These are phyloP conservation scores for Drosophila albomicans DNA, from an alignment of 1,140 invertebrate genomes.

Conservation along the genomic window DNA sequence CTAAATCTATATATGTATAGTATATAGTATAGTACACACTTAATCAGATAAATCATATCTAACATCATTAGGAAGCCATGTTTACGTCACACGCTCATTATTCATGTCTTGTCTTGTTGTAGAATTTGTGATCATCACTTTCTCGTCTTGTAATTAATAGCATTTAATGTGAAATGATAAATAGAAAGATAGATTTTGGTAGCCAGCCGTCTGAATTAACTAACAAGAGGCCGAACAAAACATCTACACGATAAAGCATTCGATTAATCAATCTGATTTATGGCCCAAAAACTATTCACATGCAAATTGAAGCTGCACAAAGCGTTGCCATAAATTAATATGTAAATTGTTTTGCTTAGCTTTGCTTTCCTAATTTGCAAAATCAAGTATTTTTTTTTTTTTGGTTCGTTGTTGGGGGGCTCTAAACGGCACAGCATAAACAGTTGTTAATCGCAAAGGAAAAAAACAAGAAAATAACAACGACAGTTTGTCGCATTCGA, in stretches of 20 bases:
- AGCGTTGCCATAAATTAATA: conserved; percentile 40
- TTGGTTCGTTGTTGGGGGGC: background rate
- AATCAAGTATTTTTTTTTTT: conserved; percentile 22
- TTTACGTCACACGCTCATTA: background rate
- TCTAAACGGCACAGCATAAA: conserved; percentile 22
- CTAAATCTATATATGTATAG: background rate
- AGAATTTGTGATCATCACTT: conserved; percentile 38
- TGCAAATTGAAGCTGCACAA: conserved; percentile 46
- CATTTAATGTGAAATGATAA: conserved; percentile 37
- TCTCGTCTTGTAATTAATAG: conserved; percentile 61
- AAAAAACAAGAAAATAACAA: background rate
- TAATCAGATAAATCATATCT: conserved; percentile 12
- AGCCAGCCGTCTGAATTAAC: conserved; percentile 42
- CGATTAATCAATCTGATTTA: conserved; percentile 75
- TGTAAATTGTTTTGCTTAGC: conserved; percentile 40
- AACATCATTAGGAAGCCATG: background rate
- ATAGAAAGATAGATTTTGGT: conserved; percentile 51
- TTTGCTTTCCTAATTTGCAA: conserved; percentile 29
- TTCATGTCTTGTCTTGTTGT: background rate
- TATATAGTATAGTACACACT: background rate
- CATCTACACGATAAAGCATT: conserved; percentile 50
- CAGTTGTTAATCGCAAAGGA: conserved; percentile 13
- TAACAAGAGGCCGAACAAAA: conserved; percentile 57
- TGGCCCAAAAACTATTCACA: conserved; percentile 48
- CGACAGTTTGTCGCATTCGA: background rate